Evolutionary conservation across 2,888 invertebrate species (phyloP), one percentile per base, ranked within the genome.

Genomic region (Epinotia bilunana): DNA sequence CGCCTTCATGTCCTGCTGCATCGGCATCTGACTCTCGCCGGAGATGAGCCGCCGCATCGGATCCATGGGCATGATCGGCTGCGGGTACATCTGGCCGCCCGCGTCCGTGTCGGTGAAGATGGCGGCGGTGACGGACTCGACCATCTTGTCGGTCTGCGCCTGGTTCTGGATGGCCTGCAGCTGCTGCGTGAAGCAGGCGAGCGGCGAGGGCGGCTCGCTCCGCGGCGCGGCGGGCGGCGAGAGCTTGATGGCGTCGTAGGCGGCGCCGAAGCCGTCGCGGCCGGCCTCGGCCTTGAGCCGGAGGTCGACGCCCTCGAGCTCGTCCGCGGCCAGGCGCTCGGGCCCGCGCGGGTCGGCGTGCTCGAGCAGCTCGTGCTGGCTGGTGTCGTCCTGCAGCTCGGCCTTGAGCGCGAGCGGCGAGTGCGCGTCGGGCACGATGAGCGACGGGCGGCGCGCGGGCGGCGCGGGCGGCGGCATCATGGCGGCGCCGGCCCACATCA

Each of bases 381-480:
- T 96, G 80, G 95, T 95, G 78, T 97, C 97, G 85, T 97, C 97
- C 57, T 96, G 87, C 64, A 96, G 91, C 88, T 92, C 92, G 80
- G 89, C 96, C 87, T 96, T 96, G 63, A 96, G 91, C 13, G 93
- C 94, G 75, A 95, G 94, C 3, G 94, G 92, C 70, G 94, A 91
- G 80, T 94, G 92, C 70, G 94, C 91, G 81, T 96, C 96, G 39
- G 95, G 95, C 73, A 95, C 86, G 63, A 96, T 95, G 80, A 94
- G 83, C 39, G 96, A 95, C 49, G 96, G 94, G 7, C 97, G 93
- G 23, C 97, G 95, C 78, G 95, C 95, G 49, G 96, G 95, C 81
- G 95, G 91, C 76, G 96, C 94, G 2, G 95, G 96, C 72, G 96
- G 96, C 83, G 96, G 96, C 96, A 96, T 96, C 90, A 96, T 96